These are phyloP conservation scores for Zaprionus camerounensis DNA, from an alignment of 1,140 invertebrate species.

Conservation along the genomic window DNA sequence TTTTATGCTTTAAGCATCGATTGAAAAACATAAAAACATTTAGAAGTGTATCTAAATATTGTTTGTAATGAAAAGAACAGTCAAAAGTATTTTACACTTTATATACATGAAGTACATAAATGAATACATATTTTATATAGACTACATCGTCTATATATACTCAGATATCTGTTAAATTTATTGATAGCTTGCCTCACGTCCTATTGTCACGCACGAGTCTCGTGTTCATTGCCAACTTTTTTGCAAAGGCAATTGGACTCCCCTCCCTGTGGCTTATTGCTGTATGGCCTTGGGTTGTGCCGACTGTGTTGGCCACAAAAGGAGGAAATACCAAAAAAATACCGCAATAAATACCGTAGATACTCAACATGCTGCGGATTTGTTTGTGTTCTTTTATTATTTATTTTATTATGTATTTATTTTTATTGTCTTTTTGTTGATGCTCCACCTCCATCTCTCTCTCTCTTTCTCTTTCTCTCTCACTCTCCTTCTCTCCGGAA, in stretches of 20 bases:
- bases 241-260: background rate
- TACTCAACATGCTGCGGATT: conserved; percentile 19
- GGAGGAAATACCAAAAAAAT: conserved; percentile 19
- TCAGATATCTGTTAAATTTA: background rate
- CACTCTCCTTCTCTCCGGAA: background rate
- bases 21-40: too few species aligned
- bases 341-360: conserved; percentile 25
- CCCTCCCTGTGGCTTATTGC: background rate
- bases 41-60: background rate
- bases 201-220: background rate
- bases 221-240: conserved; percentile 3
- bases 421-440: conserved; percentile 6
- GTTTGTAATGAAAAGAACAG: background rate
- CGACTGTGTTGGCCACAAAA: background rate
- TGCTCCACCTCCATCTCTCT: background rate
- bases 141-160: background rate
- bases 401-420: conserved; percentile 4
- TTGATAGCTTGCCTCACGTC: background rate
- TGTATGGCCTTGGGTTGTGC: background rate
- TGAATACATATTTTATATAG: background rate
- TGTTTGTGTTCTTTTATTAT: conserved; percentile 17
- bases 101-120: background rate
- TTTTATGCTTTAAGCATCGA: too few species aligned
- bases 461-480: background rate
- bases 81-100: background rate